Evolutionary conservation across 2,888 invertebrate species (phyloP), one percentile per base, ranked within the genome.

Genomic region (Nomada hirtipes): DNA sequence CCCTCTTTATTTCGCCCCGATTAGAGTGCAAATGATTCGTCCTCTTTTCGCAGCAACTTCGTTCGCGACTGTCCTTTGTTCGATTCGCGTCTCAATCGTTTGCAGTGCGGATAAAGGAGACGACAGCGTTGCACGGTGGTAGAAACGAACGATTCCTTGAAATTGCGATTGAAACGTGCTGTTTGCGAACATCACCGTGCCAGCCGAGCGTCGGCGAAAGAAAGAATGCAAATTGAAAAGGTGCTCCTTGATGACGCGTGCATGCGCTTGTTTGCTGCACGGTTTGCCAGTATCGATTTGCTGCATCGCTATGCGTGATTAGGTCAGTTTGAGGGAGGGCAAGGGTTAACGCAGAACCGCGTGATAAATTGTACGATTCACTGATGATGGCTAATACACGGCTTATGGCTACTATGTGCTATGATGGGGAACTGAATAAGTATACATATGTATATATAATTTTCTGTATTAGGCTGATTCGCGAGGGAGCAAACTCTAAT

Each of bases 1-100:
- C 69, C 44, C 65, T 36, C 55, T 57, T 67, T 73, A 73, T 65
- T 73, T 73, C 65, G 26, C 57, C 47, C 23, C 73, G 73, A 73
- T 73, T 67, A 65, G 47, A 55, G 57, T 67, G 73, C 47, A 73
- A 73, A 73, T 47, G 65, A 65, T 73, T 57, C 73, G 57, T 42
- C 47, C 63, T 55, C 64, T 64, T 67, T 23, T 47, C 73, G 47
- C 73, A 59, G 57, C 47, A 73, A 57, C 55, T 57, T 47, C 20
- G 47, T 20, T 44, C 57, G 57, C 20, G 65, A 65, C 65, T 44
- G 64, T 55, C 73, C 73, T 59, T 67, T 67, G 65, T 73, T 57
- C 73, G 36, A 26, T 15, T 20, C 29, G 29, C 61, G 52, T 23
- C 63, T 47, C 29, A 73, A 73, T 67, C 23, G 73, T 50, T 65